Conservation (phyloP, 2,113 vertebrate species). For the Catharus bicknelli region DNA sequence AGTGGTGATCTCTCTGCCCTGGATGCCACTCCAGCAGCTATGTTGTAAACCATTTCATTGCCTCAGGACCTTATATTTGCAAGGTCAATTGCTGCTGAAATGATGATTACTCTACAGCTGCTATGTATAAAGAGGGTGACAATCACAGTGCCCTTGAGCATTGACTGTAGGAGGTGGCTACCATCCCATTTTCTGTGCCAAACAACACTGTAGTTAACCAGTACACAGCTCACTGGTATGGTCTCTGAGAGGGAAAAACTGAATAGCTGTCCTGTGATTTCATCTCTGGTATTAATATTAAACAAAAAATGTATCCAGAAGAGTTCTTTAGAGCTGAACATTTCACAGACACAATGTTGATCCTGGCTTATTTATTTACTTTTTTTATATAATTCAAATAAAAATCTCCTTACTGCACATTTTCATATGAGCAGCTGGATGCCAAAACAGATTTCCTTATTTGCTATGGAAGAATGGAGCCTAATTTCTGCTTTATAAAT, state of each 20-base stretch:
- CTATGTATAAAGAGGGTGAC: slow-evolving; percentile 9
- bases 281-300: neutral
- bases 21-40: slow-evolving; percentile 6
- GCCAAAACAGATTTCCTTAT: neutral
- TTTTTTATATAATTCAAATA: neutral
- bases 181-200: neutral
- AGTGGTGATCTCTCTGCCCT: neutral
- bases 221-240: neutral
- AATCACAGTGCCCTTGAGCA: slow-evolving; percentile 49
- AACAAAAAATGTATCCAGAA: neutral
- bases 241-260: neutral
- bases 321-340: neutral
- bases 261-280: neutral
- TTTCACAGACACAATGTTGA: neutral
- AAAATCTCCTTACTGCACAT: neutral
- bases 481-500: neutral
- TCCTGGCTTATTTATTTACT: neutral
- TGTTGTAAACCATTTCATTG: slow-evolving; percentile 38
- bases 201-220: neutral
- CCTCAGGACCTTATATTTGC: slow-evolving; percentile 41
- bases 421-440: neutral
- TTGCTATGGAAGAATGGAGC: neutral
- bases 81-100: slow-evolving; percentile 61
- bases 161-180: slow-evolving; percentile 16
- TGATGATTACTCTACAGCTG: slow-evolving; percentile 48